These are phyloP conservation scores for Bradypodion pumilum DNA, from an alignment of 2,797 vertebrate genomes.

Conservation along the genomic window DNA sequence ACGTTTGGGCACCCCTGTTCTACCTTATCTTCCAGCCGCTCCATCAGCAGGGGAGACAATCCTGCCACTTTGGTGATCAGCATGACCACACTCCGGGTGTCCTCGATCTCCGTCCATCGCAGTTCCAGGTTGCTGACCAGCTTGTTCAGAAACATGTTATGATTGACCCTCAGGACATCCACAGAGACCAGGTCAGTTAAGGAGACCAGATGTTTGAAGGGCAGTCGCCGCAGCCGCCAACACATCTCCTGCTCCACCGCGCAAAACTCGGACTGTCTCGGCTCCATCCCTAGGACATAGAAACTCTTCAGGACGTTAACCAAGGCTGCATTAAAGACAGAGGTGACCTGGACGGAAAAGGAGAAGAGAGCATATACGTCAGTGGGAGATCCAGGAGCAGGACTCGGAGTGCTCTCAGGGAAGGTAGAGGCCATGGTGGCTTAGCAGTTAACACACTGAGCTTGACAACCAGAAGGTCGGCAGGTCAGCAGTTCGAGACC, in stretches of 20 bases:
- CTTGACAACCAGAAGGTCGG: no score
- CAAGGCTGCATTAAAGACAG: conserved; percentile 80
- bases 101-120: conserved; percentile 88
- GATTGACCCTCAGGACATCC: conserved; percentile 42
- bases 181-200: conserved; percentile 68
- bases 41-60: conserved; percentile 79
- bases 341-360: conserved; percentile 70
- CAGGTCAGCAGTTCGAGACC: no score
- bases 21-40: conserved; percentile 93
- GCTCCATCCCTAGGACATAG: conserved; percentile 67
- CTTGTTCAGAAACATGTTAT: conserved; percentile 65
- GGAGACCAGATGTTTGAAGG: conserved; percentile 77
- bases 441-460: no score
- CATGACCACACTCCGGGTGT: conserved; percentile 71
- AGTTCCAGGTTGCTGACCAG: conserved; percentile 86
- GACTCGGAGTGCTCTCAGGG: no score
- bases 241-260: conserved; percentile 87
- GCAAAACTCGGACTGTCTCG: conserved; percentile 49
- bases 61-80: conserved; percentile 77
- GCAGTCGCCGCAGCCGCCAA: conserved; percentile 86
- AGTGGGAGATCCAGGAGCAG: not conserved
- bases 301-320: conserved; percentile 79
- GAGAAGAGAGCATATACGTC: fast-evolving
- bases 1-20: no score
- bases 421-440: no score